Base-by-base conservation (phyloP, 2,888 invertebrate genomes). In the Meiosimyza platycephala region DNA sequence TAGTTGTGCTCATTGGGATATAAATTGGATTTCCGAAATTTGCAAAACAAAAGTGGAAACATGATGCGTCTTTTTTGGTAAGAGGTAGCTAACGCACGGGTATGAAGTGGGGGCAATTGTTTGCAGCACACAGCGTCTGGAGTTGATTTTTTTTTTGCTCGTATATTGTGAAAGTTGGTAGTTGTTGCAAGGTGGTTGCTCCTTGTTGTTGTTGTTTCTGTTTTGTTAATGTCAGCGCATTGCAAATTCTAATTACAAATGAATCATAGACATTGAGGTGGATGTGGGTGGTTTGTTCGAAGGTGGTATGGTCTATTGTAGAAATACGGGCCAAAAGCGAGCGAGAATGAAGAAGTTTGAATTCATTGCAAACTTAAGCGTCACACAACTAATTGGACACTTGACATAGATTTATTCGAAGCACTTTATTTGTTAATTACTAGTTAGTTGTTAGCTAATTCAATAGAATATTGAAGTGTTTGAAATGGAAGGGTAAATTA, bases 1-100 rank as follows among this genome's bases (percentile, higher is more conserved):
- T 54, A 50, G 68, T 66, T 52, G 12, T 16, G n/a, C 28, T 52
- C 40, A 22, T 33, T 22, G 22, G 60, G 47, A 40, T 62, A 70
- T 70, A 70, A 70, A 70, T 70, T 62, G 60, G 69, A 70, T 70
- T 62, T 67, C 69, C 60, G 51, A 62, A 70, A 67, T 70, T 70
- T 62, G 51, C 69, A 52, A 70, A 70, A 68, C 68, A 68, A 59
- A 62, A 62, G 69, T 70, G 62, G 62, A 50, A 70, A 62, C 62
- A 47, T 40, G 69, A 62, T 60, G 51, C 62, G 60, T 52, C 68
- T 59, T 65, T n/a, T n/a, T 47, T 18, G 50, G 7, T 13, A 40
- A 18, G 57, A n/a, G 63, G 63, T 40, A 40, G 40, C 9, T 40
- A 40, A 40, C 40, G 40, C 40, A n/a, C 3, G 0, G 40, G 9